Conservation (phyloP, 2,113 vertebrate genomes). For the Strix uralensis region DNA sequence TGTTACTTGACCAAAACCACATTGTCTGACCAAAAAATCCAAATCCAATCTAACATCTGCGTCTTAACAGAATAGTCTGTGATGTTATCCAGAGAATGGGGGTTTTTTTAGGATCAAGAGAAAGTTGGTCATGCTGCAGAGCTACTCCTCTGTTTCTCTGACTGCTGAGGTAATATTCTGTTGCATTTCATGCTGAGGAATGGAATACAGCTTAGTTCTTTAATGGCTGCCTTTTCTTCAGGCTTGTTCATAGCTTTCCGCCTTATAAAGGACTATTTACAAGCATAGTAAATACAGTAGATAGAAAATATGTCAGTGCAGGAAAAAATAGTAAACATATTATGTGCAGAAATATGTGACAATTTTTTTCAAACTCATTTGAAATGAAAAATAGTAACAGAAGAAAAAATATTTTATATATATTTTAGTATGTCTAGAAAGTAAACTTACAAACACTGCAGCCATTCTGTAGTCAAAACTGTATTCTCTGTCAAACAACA, state of each 20-base stretch:
- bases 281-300: background rate
- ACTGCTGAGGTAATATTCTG: background rate
- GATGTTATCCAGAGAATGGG: background rate
- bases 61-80: background rate
- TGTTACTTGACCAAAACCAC: background rate
- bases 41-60: background rate
- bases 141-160: background rate
- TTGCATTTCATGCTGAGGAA: background rate
- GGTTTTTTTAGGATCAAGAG: rapidly evolving
- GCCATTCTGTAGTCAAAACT: background rate
- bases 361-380: background rate
- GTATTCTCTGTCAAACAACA: background rate
- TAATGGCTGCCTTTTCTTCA: background rate
- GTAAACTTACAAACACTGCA: background rate
- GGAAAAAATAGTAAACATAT: background rate
- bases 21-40: background rate
- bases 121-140: background rate
- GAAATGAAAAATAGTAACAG: background rate
- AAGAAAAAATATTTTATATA: background rate
- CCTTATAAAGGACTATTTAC: background rate
- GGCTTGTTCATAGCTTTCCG: background rate
- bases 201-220: background rate
- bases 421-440: background rate
- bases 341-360: background rate
- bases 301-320: background rate